These are phyloP conservation scores for Drosophila santomea DNA, from an alignment of 1,140 invertebrate genomes.

Conservation along the genomic window DNA sequence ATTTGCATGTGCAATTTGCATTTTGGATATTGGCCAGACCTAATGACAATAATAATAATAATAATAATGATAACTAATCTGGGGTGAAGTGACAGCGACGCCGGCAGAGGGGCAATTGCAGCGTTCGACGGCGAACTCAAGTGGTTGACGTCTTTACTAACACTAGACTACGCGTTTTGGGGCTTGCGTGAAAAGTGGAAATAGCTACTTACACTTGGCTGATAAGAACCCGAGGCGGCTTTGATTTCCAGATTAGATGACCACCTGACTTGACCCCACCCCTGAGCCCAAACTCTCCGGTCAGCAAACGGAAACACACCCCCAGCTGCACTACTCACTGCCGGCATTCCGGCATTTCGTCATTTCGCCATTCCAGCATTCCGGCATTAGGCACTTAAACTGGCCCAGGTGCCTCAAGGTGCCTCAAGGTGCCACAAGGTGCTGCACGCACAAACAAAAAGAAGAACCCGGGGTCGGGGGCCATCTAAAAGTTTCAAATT, in stretches of 20 bases:
- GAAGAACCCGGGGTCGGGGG: slow-evolving; percentile 2
- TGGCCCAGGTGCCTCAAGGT: slow-evolving; percentile 60
- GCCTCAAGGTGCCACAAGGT: slow-evolving; percentile 41
- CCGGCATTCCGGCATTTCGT: slow-evolving; percentile 54
- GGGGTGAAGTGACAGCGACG: slow-evolving; percentile 52
- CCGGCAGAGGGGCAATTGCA: slow-evolving; percentile 31
- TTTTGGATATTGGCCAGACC: slow-evolving; percentile 40
- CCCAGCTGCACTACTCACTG: slow-evolving; percentile 38
- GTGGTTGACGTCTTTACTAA: slow-evolving; percentile 43
- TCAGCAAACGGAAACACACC: slow-evolving; percentile 1
- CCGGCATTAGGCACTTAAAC: slow-evolving; percentile 62
- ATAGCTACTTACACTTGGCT: background rate
- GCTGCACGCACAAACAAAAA: background rate
- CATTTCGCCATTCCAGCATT: slow-evolving; percentile 63
- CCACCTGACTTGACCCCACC: background rate
- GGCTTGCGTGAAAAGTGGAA: too few species aligned
- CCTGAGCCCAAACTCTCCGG: background rate
- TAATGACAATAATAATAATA: slow-evolving; percentile 6
- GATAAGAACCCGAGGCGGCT: slow-evolving; percentile 13
- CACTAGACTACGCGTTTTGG: background rate
- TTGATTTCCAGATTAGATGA: slow-evolving; percentile 46
- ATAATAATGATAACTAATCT: slow-evolving; percentile 21
- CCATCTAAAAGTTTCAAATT: slow-evolving; percentile 63
- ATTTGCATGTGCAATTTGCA: slow-evolving; percentile 21
- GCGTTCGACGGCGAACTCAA: slow-evolving; percentile 15